phyloP scores from a whole-genome alignment of 2,888 invertebrate species.

The Leucozona laternaria region DNA sequence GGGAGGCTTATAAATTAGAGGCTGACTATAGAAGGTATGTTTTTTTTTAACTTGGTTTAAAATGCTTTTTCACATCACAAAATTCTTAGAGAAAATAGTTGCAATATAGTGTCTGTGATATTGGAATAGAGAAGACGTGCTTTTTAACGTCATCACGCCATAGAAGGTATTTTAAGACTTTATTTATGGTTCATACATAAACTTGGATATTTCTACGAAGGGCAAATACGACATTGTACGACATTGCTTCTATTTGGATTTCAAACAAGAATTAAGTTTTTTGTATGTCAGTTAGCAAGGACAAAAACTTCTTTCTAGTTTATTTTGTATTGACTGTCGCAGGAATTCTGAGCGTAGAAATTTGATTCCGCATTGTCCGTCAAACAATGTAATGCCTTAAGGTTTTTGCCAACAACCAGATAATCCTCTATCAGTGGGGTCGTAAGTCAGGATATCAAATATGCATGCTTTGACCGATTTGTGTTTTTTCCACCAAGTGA shows the following conservation, averaged over 20 bases:
- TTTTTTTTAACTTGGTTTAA: background rate
- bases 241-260: background rate
- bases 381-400: no score
- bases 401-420: no score
- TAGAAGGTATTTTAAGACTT: background rate
- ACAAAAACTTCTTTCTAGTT: background rate
- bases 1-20: slow-evolving; percentile 49
- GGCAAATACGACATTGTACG: background rate
- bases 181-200: background rate
- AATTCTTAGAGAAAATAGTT: slow-evolving; percentile 47
- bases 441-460: no score
- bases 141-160: background rate
- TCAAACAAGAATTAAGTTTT: background rate
- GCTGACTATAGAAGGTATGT: background rate
- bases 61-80: slow-evolving; percentile 43
- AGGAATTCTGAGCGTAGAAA: no score
- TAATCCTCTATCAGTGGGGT: no score
- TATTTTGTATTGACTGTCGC: background rate
- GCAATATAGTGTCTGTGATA: background rate
- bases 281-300: background rate
- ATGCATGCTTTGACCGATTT: no score
- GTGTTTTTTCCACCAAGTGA: no score
- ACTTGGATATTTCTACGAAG: background rate
- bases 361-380: no score
- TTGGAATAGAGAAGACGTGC: slow-evolving; percentile 18